Evolutionary conservation across 2,797 vertebrate species (phyloP), one percentile per base, ranked within the genome.

Genomic region (Chelon labrosus): DNA sequence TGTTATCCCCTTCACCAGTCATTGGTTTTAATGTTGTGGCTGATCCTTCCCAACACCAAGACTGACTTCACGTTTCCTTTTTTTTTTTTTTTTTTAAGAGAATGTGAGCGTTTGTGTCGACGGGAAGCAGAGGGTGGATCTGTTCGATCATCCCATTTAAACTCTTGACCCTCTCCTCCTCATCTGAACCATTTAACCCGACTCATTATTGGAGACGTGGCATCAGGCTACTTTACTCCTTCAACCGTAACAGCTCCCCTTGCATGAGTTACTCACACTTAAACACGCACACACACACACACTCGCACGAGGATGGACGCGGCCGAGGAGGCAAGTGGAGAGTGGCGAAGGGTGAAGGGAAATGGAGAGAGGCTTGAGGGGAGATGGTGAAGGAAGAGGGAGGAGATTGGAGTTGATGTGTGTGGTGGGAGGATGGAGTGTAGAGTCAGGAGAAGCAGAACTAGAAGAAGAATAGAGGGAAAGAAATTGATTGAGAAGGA

Each of bases 131-230:
- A 19, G 38, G 22, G 19, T 47, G 55, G 6, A 57, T 53, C 19
- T 9, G 35, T 56, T 82, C 22, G 10, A 69, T 65, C 17, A 2
- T 19, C 42, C 31, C 52, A 9, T 69, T 58, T 35, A 66, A 54
- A 75, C 70, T 59, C 58, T 62, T 71, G 79, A 79, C 81, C 70
- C 66, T 59, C 66, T 19, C 60, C 38, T 60, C 62, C 59, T 74
- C 59, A 37, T 22, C 50, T 64, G 42, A 68, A 74, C 53, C 58
- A 41, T 57, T 17, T 75, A 71, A 75, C 20, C 56, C 0, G 9
- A 58, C 35, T 77, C 61, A 79, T 85, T 75, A 84, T 46, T 54
- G 47, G 17, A 73, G 58, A 74, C 25, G 44, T 49, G 27, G 50
- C 19, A 0, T 59, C 27, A 17, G 50, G 22, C 59, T 55, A 46